Evolutionary conservation across 2,113 vertebrate genomes (phyloP).

Genomic region (Lipophrys pholis): DNA sequence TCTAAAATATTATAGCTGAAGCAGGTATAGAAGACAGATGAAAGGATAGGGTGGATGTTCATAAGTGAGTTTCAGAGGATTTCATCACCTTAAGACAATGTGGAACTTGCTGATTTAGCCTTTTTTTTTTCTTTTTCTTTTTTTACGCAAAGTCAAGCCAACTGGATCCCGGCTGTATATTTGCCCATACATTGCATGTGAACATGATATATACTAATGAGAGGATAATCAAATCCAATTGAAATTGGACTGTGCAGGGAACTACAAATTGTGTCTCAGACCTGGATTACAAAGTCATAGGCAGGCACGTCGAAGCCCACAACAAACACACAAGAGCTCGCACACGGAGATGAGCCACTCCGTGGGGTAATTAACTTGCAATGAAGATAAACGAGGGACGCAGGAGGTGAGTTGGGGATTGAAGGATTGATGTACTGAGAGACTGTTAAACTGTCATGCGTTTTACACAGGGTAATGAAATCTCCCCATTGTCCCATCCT

Average conservation of each 20-base stretch:
- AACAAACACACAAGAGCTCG: slow-evolving; percentile 6
- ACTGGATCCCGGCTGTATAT: neutral
- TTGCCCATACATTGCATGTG: neutral
- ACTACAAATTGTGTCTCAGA: neutral
- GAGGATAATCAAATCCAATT: neutral
- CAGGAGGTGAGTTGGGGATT: slow-evolving; percentile 4
- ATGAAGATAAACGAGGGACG: slow-evolving; percentile 59
- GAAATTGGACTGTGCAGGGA: neutral
- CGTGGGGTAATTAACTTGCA: slow-evolving; percentile 61
- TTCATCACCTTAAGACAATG: no score
- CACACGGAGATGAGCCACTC: slow-evolving; percentile 21
- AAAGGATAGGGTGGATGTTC: no score
- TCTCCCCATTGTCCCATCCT: slow-evolving; percentile 51
- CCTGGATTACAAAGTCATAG: neutral
- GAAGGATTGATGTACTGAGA: slow-evolving; percentile 65
- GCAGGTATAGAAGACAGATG: no score
- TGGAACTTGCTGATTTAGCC: neutral
- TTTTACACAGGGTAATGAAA: slow-evolving; percentile 68
- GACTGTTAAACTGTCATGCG: slow-evolving; percentile 60
- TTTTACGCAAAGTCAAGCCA: neutral
- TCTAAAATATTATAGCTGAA: no score
- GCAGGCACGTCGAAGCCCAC: neutral
- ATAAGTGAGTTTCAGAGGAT: no score
- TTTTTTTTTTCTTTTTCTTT: neutral
- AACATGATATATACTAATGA: neutral